Evolutionary conservation across 2,797 vertebrate genomes (phyloP).

Genomic region (Artibeus lituratus): DNA sequence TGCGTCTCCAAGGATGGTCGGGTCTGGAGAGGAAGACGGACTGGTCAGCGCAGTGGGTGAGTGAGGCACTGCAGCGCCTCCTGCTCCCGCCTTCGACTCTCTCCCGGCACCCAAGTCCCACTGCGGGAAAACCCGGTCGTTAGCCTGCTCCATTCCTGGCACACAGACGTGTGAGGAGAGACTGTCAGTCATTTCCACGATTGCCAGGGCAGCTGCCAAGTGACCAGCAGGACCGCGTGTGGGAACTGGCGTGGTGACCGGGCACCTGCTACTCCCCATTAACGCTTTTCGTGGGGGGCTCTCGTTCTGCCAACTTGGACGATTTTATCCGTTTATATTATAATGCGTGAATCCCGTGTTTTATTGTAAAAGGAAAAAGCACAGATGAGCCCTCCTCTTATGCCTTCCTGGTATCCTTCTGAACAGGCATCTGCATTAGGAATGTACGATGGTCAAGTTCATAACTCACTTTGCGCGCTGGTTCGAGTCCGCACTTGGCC

Average conservation of each 20-base stretch:
- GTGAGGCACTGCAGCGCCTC: fast-evolving
- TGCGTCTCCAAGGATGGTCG: fast-evolving
- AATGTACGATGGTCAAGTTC: fast-evolving
- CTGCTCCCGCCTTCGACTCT: fast-evolving
- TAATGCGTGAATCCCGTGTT: background rate
- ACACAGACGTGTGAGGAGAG: constrained; percentile 20
- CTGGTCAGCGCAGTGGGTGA: fast-evolving
- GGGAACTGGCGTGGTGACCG: background rate
- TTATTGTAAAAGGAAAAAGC: background rate
- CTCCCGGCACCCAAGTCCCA: background rate
- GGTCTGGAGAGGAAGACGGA: background rate
- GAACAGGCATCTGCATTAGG: background rate
- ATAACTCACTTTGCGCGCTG: fast-evolving
- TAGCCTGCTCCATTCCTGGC: constrained; percentile 27
- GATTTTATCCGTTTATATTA: constrained; percentile 33
- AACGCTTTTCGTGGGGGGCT: background rate
- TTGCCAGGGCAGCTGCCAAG: constrained; percentile 58
- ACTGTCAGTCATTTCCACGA: constrained; percentile 43
- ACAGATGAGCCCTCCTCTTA: background rate
- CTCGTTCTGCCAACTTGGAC: background rate
- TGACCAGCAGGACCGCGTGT: background rate
- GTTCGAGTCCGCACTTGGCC: background rate
- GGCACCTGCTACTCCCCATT: constrained; percentile 57
- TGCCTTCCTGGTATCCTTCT: background rate
- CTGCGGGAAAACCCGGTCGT: background rate